Evolutionary conservation across 2,797 vertebrate genomes (phyloP), one percentile per base, ranked within the genome.

Genomic region (Xenopus petersii): DNA sequence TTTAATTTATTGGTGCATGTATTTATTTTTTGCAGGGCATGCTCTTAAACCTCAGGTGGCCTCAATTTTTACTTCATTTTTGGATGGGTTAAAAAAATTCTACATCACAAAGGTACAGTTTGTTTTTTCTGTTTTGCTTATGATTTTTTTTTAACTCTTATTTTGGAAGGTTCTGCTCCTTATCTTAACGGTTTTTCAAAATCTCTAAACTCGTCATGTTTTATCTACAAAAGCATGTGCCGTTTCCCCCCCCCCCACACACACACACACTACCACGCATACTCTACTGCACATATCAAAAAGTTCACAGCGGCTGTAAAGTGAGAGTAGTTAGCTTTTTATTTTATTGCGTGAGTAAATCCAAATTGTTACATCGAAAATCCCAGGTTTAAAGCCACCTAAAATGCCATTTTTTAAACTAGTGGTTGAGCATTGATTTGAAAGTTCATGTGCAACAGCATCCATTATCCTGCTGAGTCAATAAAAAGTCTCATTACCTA

Each of bases 1-100:
- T 79, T 79, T 78, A 49, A 73, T 78, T 79, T 74, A 79, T 79
- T 79, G 60, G 67, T 70, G 77, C 77, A 65, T 74, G 71, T 74
- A 66, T 73, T 67, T 74, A 60, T 64, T 30, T 30, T 79, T 79
- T 79, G 59, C 89, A 99, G 98, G 97, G 90, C 95, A 98, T 81
- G 97, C 98, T 81, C 94, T 99, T 86, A 99, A 99, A 89, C 97
- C 97, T 88, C 97, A 98, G 93, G 97, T 98, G 85, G 95, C 98
- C 78, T 99, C 98, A 71, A 94, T 99, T 87, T 99, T 99, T 91
- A 99, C 97, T 12, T 98, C 96, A 15, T 97, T 99, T 93, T 86
- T 99, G 90, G 96, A 99, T 47, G 98, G 98, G 64, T 84, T 99
- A 89, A 99, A 99, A 92, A 99, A 94, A 82, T 95, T 99, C 90